A percentile compares a stretch with the other conserved stretches of the same genome.
These are phyloP conservation scores for Limnothrissa miodon DNA, from an alignment of 2,113 vertebrate species.

Conservation along the genomic window DNA sequence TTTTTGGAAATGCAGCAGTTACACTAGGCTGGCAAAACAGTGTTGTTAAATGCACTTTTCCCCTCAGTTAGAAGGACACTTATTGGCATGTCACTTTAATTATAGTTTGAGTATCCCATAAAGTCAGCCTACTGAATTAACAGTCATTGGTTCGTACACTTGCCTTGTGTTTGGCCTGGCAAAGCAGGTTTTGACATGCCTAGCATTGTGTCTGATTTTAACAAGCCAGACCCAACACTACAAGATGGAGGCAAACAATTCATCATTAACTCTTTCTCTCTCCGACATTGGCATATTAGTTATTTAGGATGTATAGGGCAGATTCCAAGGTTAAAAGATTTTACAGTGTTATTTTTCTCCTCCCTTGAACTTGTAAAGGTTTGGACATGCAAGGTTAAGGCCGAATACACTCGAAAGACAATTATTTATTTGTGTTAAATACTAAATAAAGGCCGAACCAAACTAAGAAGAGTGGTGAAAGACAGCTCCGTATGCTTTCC, in stretches of 20 bases:
- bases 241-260: neutral
- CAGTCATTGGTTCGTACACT: no score
- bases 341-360: neutral
- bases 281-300: neutral
- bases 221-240: neutral
- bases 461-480: neutral
- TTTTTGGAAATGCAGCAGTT: no score
- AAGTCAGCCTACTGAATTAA: no score
- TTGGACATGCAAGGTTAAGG: neutral
- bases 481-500: no score
- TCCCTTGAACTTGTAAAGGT: neutral
- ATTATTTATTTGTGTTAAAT: neutral
- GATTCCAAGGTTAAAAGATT: neutral
- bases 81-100: no score
- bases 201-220: neutral
- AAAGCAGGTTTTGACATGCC: no score
- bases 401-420: neutral
- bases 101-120: no score
- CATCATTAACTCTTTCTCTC: no score
- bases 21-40: no score
- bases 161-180: no score
- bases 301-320: neutral
- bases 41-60: no score
- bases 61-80: no score
- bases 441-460: neutral